Conservation (phyloP, 2,113 vertebrate species). For the Recurvirostra avosetta region DNA sequence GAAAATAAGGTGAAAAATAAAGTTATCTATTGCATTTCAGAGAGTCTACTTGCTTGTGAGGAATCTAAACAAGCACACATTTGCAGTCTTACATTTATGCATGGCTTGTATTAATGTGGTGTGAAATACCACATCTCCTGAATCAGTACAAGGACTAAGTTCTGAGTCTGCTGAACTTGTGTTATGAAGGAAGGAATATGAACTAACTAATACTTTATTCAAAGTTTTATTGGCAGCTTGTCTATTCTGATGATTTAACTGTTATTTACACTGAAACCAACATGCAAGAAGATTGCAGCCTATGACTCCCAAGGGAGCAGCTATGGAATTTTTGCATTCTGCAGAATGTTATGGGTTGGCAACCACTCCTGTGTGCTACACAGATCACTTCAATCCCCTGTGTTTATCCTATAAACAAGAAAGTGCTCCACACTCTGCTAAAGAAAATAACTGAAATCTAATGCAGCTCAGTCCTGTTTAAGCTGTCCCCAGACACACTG, state of each 20-base stretch:
- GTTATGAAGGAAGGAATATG: not conserved
- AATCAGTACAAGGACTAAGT: not conserved
- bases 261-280: slow-evolving; percentile 51
- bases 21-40: not conserved
- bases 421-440: slow-evolving; percentile 69
- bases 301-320: not conserved
- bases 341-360: slow-evolving; percentile 73
- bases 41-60: not conserved
- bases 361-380: slow-evolving; percentile 38
- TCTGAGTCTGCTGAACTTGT: not conserved
- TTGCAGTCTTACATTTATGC: not conserved
- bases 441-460: slow-evolving; percentile 69
- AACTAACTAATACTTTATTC: slow-evolving; percentile 4
- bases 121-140: not conserved
- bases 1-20: not conserved
- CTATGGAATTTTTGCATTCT: slow-evolving; percentile 39
- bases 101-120: not conserved
- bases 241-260: slow-evolving; percentile 46
- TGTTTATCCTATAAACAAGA: slow-evolving; percentile 82
- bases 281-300: not conserved
- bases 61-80: not conserved
- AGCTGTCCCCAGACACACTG: slow-evolving; percentile 71
- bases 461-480: slow-evolving; percentile 77
- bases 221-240: slow-evolving; percentile 9
- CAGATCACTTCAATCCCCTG: slow-evolving; percentile 56